Evolutionary conservation across 2,113 vertebrate species (phyloP), one percentile per base, ranked within the genome.

Genomic region (Tapirus terrestris): DNA sequence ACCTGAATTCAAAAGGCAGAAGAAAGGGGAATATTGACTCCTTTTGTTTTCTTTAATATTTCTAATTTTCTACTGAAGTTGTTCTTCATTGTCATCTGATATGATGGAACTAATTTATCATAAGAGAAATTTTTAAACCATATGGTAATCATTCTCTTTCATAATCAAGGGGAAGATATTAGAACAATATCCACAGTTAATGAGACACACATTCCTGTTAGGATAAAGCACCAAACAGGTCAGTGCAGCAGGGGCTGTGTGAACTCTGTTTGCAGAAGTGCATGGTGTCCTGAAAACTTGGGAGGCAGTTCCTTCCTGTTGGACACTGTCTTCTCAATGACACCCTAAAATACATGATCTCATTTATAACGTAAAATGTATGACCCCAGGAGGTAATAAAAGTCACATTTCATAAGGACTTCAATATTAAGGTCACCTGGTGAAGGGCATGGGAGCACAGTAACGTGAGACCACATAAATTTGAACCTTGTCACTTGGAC

Each of bases 1-100:
- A 81, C 58, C 76, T 76, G 23, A 25, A 72, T 83, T 98, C 82
- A 8, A 36, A 96, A 18, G 72, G 72, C 65, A 94, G 84, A 96
- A 65, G 81, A 85, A 27, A 13, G 0, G 89, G 31, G 91, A 95
- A 56, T 96, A 96, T 97, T 93, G 31, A 33, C 91, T 76, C 76
- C 27, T 60, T 91, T 96, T 45, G 8, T 36, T 48, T 90, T 29
- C 89, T 96, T 93, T 61, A 60, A 73, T 96, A 58, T 84, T 51
- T 58, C 79, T 27, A 73, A 31, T 93, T 56, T 89, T 48, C 58
- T 12, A 14, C 4, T 18, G 43, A 21, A 60, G 48, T 95, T 53
- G 13, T n/a, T 79, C 70, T 51, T 53, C 61, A 13, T 36, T 5
- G 12, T 29, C 51, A 25, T 29, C 45, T 25, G 91, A 36, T 23